Base-by-base conservation (phyloP, 2,113 vertebrate species). In the Cnemophilus loriae region DNA sequence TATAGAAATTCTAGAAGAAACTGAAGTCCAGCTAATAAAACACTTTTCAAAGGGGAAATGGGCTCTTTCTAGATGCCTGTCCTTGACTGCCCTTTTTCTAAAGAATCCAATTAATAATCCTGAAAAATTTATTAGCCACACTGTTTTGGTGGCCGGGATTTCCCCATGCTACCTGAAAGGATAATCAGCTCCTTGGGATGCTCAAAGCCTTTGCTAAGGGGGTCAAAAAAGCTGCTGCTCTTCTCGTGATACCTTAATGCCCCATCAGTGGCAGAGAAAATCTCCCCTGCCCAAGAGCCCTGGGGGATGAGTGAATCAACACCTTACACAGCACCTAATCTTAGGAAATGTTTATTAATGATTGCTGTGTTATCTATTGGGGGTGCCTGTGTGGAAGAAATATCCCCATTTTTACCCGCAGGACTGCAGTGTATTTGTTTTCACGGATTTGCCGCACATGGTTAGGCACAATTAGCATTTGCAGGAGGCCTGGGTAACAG, bases 61-160 rank as follows among this genome's bases (percentile, higher is more conserved):
- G 0, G 1, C 3, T 88, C n/a, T 57, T 92, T 74, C 37, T 56
- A 52, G 32, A 46, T 61, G 61, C 60, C 49, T 93, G 83, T 69
- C 96, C 83, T 96, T 96, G 88, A 60, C 41, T 82, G 76, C 52
- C 73, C 79, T 93, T 88, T 96, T 94, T 92, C 94, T 79, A 47
- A 84, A 80, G 65, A 60, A 93, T 55, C 76, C 42, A 59, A 63
- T 96, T 92, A 89, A 75, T 55, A 64, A 64, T 69, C 67, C 64
- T 15, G 6, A 37, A 75, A 67, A 94, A 79, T 83, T 70, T 90
- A 88, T 90, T 85, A 93, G 41, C 42, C 14, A 13, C 39, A 1
- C 35, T 76, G 49, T 27, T 89, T 70, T 59, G 55, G 27, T 41
- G 20, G 33, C 67, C 63, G 85, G 93, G 87, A 74, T 95, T 90